Base-by-base conservation (phyloP, 2,797 vertebrate genomes). In the Neomorphus geoffroyi region DNA sequence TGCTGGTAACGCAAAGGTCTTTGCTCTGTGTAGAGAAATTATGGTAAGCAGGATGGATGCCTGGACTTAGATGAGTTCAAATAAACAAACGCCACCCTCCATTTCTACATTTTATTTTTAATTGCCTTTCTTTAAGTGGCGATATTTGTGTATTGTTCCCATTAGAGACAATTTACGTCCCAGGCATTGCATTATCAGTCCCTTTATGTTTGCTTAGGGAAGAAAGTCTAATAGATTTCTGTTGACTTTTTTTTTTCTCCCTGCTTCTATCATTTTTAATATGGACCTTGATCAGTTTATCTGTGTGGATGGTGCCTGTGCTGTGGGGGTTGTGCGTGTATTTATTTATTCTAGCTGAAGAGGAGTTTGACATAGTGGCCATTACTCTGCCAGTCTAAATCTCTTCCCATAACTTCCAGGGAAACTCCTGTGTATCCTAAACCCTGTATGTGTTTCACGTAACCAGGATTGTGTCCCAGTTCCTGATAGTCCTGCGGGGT, bases 191-290 rank as follows among this genome's bases (percentile, higher is more conserved):
- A 74, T 96, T 96, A 96, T 93, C 92, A 60, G 96, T 96, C 96
- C 95, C 94, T 94, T 96, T 92, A 53, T 96, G 96, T 96, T 94
- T 96, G 96, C 95, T 95, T 92, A 91, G 94, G 95, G 95, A 96
- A 95, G 86, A 43, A 91, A 91, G 50, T 90, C 94, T 96, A 94
- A 97, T 96, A 96, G 96, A 94, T 94, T 95, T 71, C 75, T 95
- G 90, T 86, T 95, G 82, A 67, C 85, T 94, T 80, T 84, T 93
- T 90, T 62, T 94, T 57, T 32, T 28, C 60, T 75, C 8, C 91
- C 56, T 82, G 58, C 78, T 95, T 90, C 80, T 88, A 70, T 94
- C 77, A 57, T 94, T 95, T 96, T 96, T 90, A 81, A 91, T 94
- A 88, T 1, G 17, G 87, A 43, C 75, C 91, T 90, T 27, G 39